These are phyloP conservation scores for Panagrolaimus sp. DNA, from an alignment of 1,140 invertebrate species.

Conservation along the genomic window DNA sequence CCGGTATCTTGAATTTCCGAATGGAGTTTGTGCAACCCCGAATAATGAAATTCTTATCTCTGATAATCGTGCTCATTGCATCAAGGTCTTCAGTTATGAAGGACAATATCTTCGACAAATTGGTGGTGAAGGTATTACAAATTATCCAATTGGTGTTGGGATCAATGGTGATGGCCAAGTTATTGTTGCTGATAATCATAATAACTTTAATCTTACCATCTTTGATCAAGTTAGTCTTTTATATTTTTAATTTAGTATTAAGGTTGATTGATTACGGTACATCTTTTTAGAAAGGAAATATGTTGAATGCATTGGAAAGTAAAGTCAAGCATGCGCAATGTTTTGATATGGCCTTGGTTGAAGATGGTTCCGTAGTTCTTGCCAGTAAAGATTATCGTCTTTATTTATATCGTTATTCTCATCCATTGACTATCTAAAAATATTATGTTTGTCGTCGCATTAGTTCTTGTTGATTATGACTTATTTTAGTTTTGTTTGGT, in stretches of 20 bases:
- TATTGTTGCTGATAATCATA: slow-evolving; percentile 97
- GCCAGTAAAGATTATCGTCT: slow-evolving; percentile 89
- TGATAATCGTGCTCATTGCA: slow-evolving; percentile 97
- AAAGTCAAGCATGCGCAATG: slow-evolving; percentile 99
- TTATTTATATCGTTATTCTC: slow-evolving; percentile 53
- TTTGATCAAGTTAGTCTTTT: slow-evolving; percentile 60
- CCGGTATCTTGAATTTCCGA: slow-evolving; percentile 96
- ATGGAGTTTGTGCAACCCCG: slow-evolving; percentile 97
- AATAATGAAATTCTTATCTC: slow-evolving; percentile 99
- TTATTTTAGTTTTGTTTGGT: too few species aligned
- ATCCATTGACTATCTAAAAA: slow-evolving; percentile 7
- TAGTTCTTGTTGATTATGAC: too few species aligned
- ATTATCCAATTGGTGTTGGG: slow-evolving; percentile 97
- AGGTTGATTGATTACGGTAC: slow-evolving; percentile 26
- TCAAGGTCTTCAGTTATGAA: slow-evolving; percentile 98
- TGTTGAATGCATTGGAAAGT: slow-evolving; percentile 90
- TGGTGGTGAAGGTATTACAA: slow-evolving; percentile 94
- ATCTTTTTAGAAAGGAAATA: slow-evolving; percentile 79
- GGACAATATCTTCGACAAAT: slow-evolving; percentile 91
- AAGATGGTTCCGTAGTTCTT: slow-evolving; percentile 95
- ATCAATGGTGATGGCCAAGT: slow-evolving; percentile 78
- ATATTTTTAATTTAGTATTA: neutral
- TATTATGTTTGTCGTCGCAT: neutral
- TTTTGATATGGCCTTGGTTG: slow-evolving; percentile 97
- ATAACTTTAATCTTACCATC: slow-evolving; percentile 98